Conservation (phyloP, 2,797 vertebrate genomes). For the Pseudomugil gertrudae region DNA sequence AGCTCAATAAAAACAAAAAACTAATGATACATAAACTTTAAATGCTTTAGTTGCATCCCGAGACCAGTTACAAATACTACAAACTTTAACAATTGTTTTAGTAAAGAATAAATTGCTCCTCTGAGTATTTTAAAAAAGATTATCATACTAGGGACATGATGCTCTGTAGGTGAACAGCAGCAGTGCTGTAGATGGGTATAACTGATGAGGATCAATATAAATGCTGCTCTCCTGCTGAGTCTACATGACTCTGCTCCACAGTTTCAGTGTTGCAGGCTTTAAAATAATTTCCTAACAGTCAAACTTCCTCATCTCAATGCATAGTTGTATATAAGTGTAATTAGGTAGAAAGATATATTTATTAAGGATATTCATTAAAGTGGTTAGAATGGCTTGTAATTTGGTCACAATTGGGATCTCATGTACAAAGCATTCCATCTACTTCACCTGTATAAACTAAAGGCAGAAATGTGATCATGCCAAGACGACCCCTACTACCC, state of each 20-base stretch:
- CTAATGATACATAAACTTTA: background rate
- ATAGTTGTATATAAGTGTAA: constrained; percentile 38
- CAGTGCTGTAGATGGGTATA: constrained; percentile 60
- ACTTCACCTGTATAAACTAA: too few relatives aligned
- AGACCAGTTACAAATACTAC: constrained; percentile 24
- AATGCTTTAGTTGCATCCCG: constrained; percentile 26
- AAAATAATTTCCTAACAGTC: constrained; percentile 18
- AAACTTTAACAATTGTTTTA: constrained; percentile 32
- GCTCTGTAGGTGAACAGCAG: constrained; percentile 48
- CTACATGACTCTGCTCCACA: constrained; percentile 65
- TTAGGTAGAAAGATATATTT: constrained; percentile 35
- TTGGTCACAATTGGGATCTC: constrained; percentile 53
- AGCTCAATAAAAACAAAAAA: background rate
- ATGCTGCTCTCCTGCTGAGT: constrained; percentile 61
- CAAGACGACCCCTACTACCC: too few relatives aligned
- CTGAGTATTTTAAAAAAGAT: constrained; percentile 51
- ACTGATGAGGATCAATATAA: constrained; percentile 68
- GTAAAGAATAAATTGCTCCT: constrained; percentile 46
- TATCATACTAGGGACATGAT: constrained; percentile 54
- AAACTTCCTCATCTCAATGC: too few relatives aligned
- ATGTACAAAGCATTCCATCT: too few relatives aligned
- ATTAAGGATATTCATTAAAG: constrained; percentile 49
- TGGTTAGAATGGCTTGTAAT: constrained; percentile 42
- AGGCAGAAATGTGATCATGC: too few relatives aligned
- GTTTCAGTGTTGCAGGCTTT: constrained; percentile 45